These are phyloP conservation scores for Philhelius pedissequus DNA, from an alignment of 2,888 invertebrate species.

Conservation along the genomic window DNA sequence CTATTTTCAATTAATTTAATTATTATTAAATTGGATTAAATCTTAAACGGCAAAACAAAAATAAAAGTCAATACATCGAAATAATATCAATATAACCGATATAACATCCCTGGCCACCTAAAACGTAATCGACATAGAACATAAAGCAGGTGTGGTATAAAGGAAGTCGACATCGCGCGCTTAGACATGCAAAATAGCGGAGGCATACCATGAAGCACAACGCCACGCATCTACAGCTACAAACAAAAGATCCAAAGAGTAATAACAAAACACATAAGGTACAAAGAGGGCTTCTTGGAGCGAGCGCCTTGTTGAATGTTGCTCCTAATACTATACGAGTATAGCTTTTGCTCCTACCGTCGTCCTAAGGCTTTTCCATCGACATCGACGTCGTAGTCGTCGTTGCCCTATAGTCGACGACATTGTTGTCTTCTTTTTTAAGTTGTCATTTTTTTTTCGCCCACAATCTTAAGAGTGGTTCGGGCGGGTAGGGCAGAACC, in stretches of 20 bases:
- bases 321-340: too few species aligned
- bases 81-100: neutral
- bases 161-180: conserved; percentile 69
- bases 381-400: conserved; percentile 69
- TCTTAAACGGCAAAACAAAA: too few species aligned
- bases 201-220: conserved; percentile 50
- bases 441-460: conserved; percentile 39
- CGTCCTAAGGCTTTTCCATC: conserved; percentile 54
- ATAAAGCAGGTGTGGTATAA: conserved; percentile 64
- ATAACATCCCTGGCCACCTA: conserved; percentile 10
- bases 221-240: conserved; percentile 43
- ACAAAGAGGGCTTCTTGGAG: conserved; percentile 30
- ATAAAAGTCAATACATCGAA: too few species aligned
- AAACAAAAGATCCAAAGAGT: conserved; percentile 42
- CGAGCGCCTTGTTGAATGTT: conserved; percentile 66
- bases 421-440: conserved; percentile 72
- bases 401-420: conserved; percentile 30
- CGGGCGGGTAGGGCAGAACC: neutral
- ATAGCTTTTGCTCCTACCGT: conserved; percentile 12
- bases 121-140: conserved; percentile 11
- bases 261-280: conserved; percentile 31
- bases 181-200: conserved; percentile 63
- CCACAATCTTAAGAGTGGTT: conserved; percentile 47
- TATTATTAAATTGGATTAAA: too few species aligned
- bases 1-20: too few species aligned